Base-by-base conservation (phyloP, 2,113 vertebrate genomes). In the Corythaixoides concolor region DNA sequence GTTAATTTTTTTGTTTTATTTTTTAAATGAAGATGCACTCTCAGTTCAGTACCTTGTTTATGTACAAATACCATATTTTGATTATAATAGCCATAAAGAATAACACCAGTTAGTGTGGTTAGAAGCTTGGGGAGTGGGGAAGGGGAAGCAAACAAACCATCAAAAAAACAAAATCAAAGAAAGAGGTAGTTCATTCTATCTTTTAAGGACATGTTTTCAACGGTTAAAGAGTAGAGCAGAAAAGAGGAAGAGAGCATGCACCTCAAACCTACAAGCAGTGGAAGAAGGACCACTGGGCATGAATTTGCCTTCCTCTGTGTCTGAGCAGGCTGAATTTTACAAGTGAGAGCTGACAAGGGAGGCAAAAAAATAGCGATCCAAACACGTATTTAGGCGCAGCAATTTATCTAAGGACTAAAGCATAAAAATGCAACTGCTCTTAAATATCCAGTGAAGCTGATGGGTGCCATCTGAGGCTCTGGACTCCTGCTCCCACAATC, bases 401-500 rank as follows among this genome's bases (percentile, higher is more conserved):
- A 28, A 85, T 66, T 91, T 49, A 53, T 41, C 33, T 77, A 53
- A 59, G 24, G 30, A 66, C n/a, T 7, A 55, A 8, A 67, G 15
- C 27, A 58, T 12, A 58, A 77, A 94, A 69, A 39, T 2, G 6
- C 41, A 83, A n/a, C 33, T 64, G 32, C 18, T 72, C 6, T 47
- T 53, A 18, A 13, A 73, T 43, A 43, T 43, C 41, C 41, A 43
- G 12, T 43, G 41, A 58, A 59, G 37, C 58, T 82, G 43, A 30
- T 0, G 0, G 23, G 26, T 18, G n/a, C 39, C 4, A 7, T 1
- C 16, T 1, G 1, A 32, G n/a, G 50, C 4, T 4, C 37, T 27
- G n/a, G 18, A 11, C 21, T 5, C 26, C 4, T 15, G 18, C 18
- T 85, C 39, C 66, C n/a, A 70, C 17, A 37, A 11, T 53, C 28